Evolutionary conservation across 2,113 vertebrate species (phyloP).

Genomic region (Myiozetetes cayanensis): DNA sequence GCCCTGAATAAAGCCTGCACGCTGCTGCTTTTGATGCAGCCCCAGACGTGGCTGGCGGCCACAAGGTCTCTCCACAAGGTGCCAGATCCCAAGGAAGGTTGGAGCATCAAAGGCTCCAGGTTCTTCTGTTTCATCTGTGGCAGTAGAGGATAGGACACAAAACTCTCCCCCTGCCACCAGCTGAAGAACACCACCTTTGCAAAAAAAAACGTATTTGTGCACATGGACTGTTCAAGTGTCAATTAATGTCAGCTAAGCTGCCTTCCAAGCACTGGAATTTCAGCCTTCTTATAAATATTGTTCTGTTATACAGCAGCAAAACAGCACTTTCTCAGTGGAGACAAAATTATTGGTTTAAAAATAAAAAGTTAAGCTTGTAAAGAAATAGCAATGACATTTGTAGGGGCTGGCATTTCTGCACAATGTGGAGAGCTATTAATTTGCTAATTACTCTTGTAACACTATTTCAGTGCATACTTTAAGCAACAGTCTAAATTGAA

Average conservation of each 20-base stretch:
- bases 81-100: neutral
- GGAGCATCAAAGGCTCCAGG: neutral
- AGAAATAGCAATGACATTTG: neutral
- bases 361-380: neutral
- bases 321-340: neutral
- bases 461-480: neutral
- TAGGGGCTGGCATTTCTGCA: constrained; percentile 2
- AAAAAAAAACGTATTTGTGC: neutral
- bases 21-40: neutral
- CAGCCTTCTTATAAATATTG: neutral
- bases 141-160: neutral
- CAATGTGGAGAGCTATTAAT: constrained; percentile 8
- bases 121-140: neutral
- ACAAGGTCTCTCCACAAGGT: neutral
- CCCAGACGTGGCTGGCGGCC: neutral
- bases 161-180: neutral
- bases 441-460: neutral
- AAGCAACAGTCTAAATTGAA: constrained; percentile 13
- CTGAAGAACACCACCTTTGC: neutral
- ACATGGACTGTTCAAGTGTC: neutral
- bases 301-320: neutral
- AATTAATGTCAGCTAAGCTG: neutral
- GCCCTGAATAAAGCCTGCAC: neutral
- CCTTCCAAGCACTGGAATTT: neutral
- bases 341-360: neutral